Evolutionary conservation across 2,113 vertebrate species (phyloP).

Genomic region (Nerophis ophidion): DNA sequence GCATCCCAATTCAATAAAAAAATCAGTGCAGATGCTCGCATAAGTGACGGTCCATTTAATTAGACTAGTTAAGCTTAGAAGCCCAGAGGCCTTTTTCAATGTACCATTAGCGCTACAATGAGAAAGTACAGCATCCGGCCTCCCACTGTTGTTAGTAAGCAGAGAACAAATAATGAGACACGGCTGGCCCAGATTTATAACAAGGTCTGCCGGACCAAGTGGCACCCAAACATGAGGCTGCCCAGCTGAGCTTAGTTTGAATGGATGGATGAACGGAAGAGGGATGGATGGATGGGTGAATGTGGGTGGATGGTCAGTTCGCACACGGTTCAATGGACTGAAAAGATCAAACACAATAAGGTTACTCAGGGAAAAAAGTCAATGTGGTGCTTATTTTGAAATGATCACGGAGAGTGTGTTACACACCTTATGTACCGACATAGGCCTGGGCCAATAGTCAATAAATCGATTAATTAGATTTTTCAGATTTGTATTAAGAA

Average conservation of each 20-base stretch:
- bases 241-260: constrained; percentile 42
- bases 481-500: too few relatives aligned
- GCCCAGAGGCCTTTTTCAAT: constrained; percentile 63
- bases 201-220: constrained; percentile 47
- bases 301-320: constrained; percentile 46
- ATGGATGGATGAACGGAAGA: constrained; percentile 26
- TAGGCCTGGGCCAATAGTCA: background rate
- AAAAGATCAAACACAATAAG: constrained; percentile 48
- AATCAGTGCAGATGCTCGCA: constrained; percentile 58
- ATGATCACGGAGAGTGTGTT: constrained; percentile 21
- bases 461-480: too few relatives aligned
- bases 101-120: constrained; percentile 59
- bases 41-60: constrained; percentile 67
- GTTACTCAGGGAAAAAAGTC: constrained; percentile 28
- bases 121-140: constrained; percentile 54
- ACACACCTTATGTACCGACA: constrained; percentile 9
- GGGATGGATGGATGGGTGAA: constrained; percentile 15
- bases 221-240: constrained; percentile 40
- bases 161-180: constrained; percentile 60
- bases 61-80: constrained; percentile 64
- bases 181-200: constrained; percentile 37
- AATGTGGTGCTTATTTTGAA: constrained; percentile 36
- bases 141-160: constrained; percentile 47
- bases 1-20: constrained; percentile 60
- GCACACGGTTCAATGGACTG: constrained; percentile 49